A percentile compares a stretch with the other conserved stretches of the same genome.
These are phyloP conservation scores for Nymphalis polychloros DNA, from an alignment of 2,888 invertebrate species.

Conservation along the genomic window DNA sequence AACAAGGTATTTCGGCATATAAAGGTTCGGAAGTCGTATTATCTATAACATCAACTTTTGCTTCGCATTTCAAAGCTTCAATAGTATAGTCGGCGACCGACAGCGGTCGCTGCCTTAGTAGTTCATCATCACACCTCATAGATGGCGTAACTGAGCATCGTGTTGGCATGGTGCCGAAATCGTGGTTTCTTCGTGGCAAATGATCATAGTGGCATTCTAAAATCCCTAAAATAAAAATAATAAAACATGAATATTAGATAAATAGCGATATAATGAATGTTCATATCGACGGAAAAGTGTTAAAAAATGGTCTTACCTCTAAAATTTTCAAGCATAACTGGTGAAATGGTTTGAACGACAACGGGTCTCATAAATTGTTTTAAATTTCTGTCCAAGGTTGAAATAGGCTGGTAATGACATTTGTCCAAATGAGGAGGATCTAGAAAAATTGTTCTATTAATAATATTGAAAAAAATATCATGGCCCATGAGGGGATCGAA, in stretches of 20 bases:
- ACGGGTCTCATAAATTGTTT: conserved; percentile 79
- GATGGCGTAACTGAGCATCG: conserved; percentile 65
- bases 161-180: conserved; percentile 54
- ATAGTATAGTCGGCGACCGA: conserved; percentile 69
- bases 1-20: conserved; percentile 85
- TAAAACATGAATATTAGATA: neutral
- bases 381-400: conserved; percentile 72
- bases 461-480: conserved; percentile 42
- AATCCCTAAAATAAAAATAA: conserved; percentile 63
- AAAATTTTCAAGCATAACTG: conserved; percentile 81
- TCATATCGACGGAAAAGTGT: neutral
- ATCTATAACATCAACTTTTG: conserved; percentile 67
- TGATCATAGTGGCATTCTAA: conserved; percentile 85
- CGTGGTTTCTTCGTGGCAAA: conserved; percentile 71
- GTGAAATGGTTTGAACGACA: conserved; percentile 75
- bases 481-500: conserved; percentile 89
- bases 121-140: conserved; percentile 55
- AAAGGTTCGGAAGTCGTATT: conserved; percentile 80
- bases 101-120: conserved; percentile 53
- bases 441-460: conserved; percentile 50
- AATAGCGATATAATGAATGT: too few relatives aligned
- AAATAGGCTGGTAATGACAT: conserved; percentile 79
- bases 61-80: conserved; percentile 74
- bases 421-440: conserved; percentile 74
- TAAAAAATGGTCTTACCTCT: conserved; percentile 64